A percentile compares a stretch with the other conserved stretches of the same genome.
Evolutionary conservation across 2,888 invertebrate species (phyloP).

Genomic region (Ernsta delagoae): DNA sequence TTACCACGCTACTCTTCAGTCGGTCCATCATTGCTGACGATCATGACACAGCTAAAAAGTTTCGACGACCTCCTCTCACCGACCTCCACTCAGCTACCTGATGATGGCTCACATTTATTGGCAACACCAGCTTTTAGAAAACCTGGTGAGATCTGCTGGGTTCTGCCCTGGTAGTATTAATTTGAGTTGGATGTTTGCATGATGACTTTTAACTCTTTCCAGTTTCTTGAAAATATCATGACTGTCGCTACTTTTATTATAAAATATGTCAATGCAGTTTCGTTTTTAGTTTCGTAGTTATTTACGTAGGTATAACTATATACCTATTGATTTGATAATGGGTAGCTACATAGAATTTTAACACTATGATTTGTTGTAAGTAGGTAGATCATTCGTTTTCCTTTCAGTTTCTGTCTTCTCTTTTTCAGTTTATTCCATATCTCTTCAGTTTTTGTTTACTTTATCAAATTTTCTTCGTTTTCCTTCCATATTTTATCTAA

Average conservation of each 20-base stretch:
- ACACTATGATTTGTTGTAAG: too few species aligned
- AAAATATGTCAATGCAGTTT: background rate
- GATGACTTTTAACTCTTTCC: slow-evolving; percentile 16
- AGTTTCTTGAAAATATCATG: slow-evolving; percentile 10
- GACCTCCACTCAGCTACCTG: slow-evolving; percentile 22
- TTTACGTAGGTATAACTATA: background rate
- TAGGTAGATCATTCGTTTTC: too few species aligned
- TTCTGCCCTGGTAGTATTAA: slow-evolving; percentile 13
- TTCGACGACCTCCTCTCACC: slow-evolving; percentile 38
- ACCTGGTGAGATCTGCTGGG: slow-evolving; percentile 34
- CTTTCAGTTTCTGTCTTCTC: too few species aligned
- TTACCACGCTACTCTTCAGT: slow-evolving; percentile 29
- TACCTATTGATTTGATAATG: background rate
- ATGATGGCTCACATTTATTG: slow-evolving; percentile 36
- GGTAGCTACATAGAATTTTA: too few species aligned
- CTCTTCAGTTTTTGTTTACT: too few species aligned
- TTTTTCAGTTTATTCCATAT: too few species aligned
- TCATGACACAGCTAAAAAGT: slow-evolving; percentile 35
- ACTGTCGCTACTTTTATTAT: background rate
- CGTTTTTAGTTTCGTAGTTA: background rate
- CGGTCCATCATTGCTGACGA: slow-evolving; percentile 36
- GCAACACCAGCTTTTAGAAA: slow-evolving; percentile 34
- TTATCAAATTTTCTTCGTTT: too few species aligned
- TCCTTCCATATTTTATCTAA: too few species aligned
- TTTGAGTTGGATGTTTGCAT: slow-evolving; percentile 34